phyloP scores from a whole-genome alignment of 2,888 invertebrate genomes.

The Watsonalla cultraria region DNA sequence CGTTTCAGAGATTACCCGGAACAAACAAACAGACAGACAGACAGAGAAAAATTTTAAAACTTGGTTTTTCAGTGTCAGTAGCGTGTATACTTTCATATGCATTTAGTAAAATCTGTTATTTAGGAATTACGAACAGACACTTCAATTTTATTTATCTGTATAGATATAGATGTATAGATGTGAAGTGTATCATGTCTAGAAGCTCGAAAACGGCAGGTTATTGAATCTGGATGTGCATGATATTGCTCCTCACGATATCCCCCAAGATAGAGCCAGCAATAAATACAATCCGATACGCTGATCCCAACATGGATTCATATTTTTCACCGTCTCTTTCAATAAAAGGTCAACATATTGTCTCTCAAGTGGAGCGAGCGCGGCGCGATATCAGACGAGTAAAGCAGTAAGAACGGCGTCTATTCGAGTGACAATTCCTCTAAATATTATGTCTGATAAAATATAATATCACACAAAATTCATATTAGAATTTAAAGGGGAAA shows the following conservation, averaged over 20 bases:
- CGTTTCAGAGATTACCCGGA: no score
- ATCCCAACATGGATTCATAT: conserved; percentile 5
- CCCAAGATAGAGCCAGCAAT: neutral
- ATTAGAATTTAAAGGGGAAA: neutral
- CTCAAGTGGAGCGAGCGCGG: conserved; percentile 25
- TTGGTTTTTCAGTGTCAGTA: no score
- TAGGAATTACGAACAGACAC: no score
- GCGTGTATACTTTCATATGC: no score
- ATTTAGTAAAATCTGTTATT: no score
- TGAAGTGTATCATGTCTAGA: no score
- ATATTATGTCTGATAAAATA: conserved; percentile 13
- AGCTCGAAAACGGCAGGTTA: no score
- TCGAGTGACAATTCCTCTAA: neutral
- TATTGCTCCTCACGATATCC: neutral
- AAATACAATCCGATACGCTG: neutral
- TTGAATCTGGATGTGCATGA: no score
- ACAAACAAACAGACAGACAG: no score
- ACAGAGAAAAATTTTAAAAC: no score
- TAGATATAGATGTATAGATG: no score
- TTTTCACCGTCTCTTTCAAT: conserved; percentile 22
- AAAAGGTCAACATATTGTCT: conserved; percentile 28
- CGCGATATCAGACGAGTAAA: conserved; percentile 10
- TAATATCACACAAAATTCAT: conserved; percentile 9
- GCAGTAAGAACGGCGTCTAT: neutral
- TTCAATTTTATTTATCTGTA: no score